Evolutionary conservation across 2,113 vertebrate species (phyloP), one percentile per base, ranked within the genome.

Genomic region (Phrynosoma platyrhinos): DNA sequence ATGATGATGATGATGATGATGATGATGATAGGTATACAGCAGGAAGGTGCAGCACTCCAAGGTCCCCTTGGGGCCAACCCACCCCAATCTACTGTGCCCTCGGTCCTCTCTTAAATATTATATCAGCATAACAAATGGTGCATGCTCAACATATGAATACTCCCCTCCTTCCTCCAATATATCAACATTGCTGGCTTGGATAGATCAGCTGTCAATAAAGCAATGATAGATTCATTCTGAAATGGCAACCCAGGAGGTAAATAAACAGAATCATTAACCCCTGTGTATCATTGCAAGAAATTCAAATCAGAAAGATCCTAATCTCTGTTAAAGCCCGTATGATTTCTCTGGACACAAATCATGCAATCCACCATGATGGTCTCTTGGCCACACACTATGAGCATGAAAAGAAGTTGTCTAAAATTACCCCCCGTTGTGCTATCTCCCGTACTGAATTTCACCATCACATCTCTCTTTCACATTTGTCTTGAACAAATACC

Each of bases 401-500:
- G 20, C 58, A 76, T 85, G 83, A 85, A 62, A 30, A 55, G 36
- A 18, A 74, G 79, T 20, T 71, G 25, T 69, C 42, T 25, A 42
- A 82, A 72, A 75, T 53, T 18, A 75, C 20, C 25, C 18, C 9
- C 3, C 18, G 62, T 9, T 62, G 21, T 53, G 36, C 40, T 30
- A 27, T 76, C 8, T 68, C 25, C 47, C 47, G 27, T 52, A 16
- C 23, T 86, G 80, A 89, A 82, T 2, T 88, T 91, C 87, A 89
- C n/a, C 87, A 78, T 87, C 12, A 16, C 81, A 83, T 82, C 9
- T 8, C 85, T 6, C 80, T 53, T 52, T 52, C 23, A 32, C 30
- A 25, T 93, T 85, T 82, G 74, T 20, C 84, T 92, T 79, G 69
- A 92, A 62, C 71, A 68, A 94, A 87, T 94, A 91, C 84, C 86